Base-by-base conservation (phyloP, 2,888 invertebrate species). In the Antheraea assamensis region DNA sequence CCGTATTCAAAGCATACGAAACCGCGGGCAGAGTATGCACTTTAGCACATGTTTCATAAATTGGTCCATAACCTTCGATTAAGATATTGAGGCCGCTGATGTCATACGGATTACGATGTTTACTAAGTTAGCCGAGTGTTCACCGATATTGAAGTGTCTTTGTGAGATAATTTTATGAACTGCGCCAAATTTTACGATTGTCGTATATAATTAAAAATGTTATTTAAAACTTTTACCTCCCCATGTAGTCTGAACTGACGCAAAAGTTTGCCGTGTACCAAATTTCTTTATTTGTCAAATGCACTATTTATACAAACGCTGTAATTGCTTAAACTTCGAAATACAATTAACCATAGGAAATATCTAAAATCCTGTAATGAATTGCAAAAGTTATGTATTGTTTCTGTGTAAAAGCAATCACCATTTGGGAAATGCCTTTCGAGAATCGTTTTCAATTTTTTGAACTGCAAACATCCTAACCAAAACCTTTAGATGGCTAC, bases 61-160 rank as follows among this genome's bases (percentile, higher is more conserved):
- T 64, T 64, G 61, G 30, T 17, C 19, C 61, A 64, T 64, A 64
- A 30, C 61, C 27, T 64, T 64, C 61, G 61, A 30, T 30, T 30
- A 30, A 64, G 61, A 64, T 30, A 64, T 30, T 27, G 61, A 64
- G 30, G 30, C 15, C 61, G 61, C 61, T 30, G 61, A 64, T 64
- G 61, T 64, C 61, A 64, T 64, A 5, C 61, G 61, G 61, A 17
- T 58, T 64, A 64, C 61, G 61, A 64, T 64, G 61, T 64, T 15
- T 19, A 27, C 61, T 17, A 30, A 30, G 27, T 64, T 64, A 64
- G 30, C 15, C 27, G 61, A 64, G 17, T 64, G 17, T 17, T 64
- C 61, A 19, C 15, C 30, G 27, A 64, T 64, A 64, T 64, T 64
- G 27, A 64, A 64, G 61, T 64, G 30, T 64, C 61, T 64, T 30